Evolutionary conservation across 92 coral and sea anemone species (phyloP).

Genomic region (Palythoa caribaeorum): DNA sequence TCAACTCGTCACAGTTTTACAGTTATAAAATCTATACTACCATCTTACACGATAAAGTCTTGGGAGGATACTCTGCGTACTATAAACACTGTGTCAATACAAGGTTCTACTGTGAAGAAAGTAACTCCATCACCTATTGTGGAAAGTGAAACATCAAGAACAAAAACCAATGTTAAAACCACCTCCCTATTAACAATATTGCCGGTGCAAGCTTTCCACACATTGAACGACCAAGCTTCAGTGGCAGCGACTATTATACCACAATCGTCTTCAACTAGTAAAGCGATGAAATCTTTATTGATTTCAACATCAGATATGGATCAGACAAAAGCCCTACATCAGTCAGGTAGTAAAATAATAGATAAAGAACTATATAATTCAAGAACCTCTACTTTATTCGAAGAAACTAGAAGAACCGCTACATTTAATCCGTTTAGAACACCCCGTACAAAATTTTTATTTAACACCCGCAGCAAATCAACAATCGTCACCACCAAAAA

Average conservation of each 20-base stretch:
- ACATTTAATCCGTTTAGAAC: neutral
- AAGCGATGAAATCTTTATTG: neutral
- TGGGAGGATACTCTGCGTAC: neutral
- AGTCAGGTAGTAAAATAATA: neutral
- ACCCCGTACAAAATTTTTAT: too few species aligned
- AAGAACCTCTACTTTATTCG: neutral
- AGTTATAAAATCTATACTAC: neutral
- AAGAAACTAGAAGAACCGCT: neutral
- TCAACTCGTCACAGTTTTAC: neutral
- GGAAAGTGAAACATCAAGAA: neutral
- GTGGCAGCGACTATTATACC: neutral
- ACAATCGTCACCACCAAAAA: neutral
- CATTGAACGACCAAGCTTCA: neutral
- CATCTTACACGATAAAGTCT: neutral
- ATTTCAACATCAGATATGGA: neutral
- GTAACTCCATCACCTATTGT: neutral
- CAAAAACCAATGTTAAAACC: neutral
- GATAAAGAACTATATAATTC: neutral
- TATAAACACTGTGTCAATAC: neutral
- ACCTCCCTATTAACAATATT: neutral
- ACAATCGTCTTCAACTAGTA: neutral
- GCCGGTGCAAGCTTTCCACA: neutral
- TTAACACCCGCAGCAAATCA: neutral
- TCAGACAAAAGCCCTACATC: neutral
- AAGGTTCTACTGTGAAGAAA: neutral